These are phyloP conservation scores for Leucoraja erinaceus DNA, from an alignment of 2,113 vertebrate species.

Conservation along the genomic window DNA sequence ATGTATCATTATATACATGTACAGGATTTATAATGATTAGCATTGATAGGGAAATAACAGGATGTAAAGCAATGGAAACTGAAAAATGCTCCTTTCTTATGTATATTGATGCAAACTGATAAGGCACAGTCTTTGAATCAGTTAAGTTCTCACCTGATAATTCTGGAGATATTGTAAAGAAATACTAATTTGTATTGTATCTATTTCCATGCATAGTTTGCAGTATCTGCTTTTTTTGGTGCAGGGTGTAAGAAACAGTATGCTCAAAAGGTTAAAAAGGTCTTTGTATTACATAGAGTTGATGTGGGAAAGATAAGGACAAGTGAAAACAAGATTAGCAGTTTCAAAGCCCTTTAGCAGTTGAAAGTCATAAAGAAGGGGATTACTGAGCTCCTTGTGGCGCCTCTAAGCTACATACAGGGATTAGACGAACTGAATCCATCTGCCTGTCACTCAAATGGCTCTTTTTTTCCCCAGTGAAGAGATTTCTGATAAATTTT, in stretches of 20 bases:
- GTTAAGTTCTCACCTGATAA: background rate
- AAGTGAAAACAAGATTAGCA: constrained; percentile 32
- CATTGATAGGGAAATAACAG: background rate
- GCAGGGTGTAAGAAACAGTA: background rate
- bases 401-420: constrained; percentile 1
- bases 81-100: background rate
- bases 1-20: background rate
- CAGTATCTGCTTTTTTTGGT: background rate
- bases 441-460: constrained; percentile 25
- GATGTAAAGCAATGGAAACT: background rate
- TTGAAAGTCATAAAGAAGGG: constrained; percentile 31
- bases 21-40: background rate
- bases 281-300: constrained; percentile 8
- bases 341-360: constrained; percentile 33
- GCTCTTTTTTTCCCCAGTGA: background rate
- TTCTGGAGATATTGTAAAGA: background rate
- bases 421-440: constrained; percentile 29
- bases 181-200: constrained; percentile 5
- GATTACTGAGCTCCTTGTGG: constrained; percentile 34
- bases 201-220: background rate
- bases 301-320: constrained; percentile 23
- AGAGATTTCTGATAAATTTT: constrained; percentile 23
- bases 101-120: background rate
- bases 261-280: background rate
- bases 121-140: background rate